phyloP scores from a whole-genome alignment of 1,140 invertebrate species.

The Harpegnathos saltator region DNA sequence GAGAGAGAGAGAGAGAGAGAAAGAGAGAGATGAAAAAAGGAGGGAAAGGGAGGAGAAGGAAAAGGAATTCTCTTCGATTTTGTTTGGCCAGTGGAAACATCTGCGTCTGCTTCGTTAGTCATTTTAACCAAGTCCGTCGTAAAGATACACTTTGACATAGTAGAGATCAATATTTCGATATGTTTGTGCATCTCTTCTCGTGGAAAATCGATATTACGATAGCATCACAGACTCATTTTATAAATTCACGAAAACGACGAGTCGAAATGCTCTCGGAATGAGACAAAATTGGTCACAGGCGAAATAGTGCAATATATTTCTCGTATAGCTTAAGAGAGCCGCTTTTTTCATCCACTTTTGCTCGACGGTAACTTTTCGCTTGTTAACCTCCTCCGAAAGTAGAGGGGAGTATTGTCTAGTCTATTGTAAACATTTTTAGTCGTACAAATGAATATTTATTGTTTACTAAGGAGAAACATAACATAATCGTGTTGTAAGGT shows the following conservation, averaged over 20 bases:
- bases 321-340: conserved; percentile 15
- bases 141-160: conserved; percentile 11
- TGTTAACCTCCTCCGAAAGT: no score
- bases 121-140: not conserved
- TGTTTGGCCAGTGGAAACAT: conserved; percentile 3
- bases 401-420: no score
- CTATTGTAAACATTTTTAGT: no score
- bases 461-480: no score
- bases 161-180: conserved; percentile 48
- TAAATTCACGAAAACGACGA: conserved; percentile 44
- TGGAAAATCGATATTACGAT: conserved; percentile 24
- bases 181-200: conserved; percentile 3
- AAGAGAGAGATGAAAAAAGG: no score
- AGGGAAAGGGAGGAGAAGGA: no score
- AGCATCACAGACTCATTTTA: conserved; percentile 32
- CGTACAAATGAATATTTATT: no score
- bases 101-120: conserved; percentile 19
- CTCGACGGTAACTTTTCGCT: conserved; percentile 8
- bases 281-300: conserved; percentile 34
- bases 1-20: not conserved
- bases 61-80: not conserved
- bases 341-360: conserved; percentile 33
- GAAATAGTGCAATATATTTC: conserved; percentile 46
- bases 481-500: not conserved
- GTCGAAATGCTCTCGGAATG: conserved; percentile 28